Percentiles rank a stretch among this genome's conserved stretches.
phyloP scores from a whole-genome alignment of 2,888 invertebrate species.

The Tuberolachnus salignus region DNA sequence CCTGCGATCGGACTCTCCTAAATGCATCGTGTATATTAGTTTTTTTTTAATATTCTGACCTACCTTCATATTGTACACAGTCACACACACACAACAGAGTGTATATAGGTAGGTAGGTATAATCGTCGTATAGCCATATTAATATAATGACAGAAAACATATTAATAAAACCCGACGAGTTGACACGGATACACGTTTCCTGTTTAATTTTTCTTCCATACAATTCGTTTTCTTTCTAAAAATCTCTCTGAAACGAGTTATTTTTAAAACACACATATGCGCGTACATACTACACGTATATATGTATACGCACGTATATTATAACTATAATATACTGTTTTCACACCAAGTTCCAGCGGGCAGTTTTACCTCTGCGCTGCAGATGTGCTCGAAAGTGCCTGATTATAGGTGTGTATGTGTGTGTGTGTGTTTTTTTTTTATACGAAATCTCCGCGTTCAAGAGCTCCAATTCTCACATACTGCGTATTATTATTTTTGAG shows the following conservation, averaged over 20 bases:
- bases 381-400: constrained; percentile 22
- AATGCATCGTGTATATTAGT: no score
- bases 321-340: background rate
- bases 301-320: background rate
- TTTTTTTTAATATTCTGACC: no score
- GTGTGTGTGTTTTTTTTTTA: background rate
- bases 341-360: constrained; percentile 12
- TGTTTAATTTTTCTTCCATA: constrained; percentile 40
- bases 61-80: no score
- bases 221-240: constrained; percentile 43
- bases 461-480: constrained; percentile 43
- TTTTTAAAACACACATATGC: constrained; percentile 20
- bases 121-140: background rate
- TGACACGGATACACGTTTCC: constrained; percentile 49
- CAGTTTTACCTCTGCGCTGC: background rate
- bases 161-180: constrained; percentile 44
- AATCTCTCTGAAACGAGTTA: constrained; percentile 48
- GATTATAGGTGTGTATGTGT: background rate
- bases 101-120: no score
- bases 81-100: no score
- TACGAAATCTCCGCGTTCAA: background rate
- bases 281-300: background rate
- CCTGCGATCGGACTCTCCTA: no score
- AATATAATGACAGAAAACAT: constrained; percentile 35
- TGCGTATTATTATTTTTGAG: no score